Percentiles rank a stretch among this genome's conserved stretches.
Conservation (phyloP, 2,797 vertebrate species). For the Pogonophryne albipinna region DNA sequence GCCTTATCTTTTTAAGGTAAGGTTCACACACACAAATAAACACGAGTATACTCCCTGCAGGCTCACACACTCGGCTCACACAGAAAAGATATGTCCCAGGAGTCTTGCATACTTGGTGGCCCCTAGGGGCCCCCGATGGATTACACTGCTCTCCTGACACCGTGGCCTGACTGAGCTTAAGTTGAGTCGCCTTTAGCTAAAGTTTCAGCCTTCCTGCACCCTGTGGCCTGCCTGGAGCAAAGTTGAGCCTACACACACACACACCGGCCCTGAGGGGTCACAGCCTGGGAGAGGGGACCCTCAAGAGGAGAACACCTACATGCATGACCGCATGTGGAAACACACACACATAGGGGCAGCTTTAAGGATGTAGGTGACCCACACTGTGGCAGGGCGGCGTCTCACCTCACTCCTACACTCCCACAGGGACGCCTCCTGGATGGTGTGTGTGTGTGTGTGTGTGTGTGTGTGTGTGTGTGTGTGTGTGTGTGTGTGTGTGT, state of each 20-base stretch:
- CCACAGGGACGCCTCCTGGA: conserved; percentile 57
- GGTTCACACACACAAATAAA: conserved; percentile 14
- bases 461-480: conserved; percentile 24
- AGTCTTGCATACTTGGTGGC: conserved; percentile 62
- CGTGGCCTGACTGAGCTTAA: conserved; percentile 62
- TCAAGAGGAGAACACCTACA: conserved; percentile 39
- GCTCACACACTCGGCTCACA: conserved; percentile 11
- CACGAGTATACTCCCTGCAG: neutral
- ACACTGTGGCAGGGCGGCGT: conserved; percentile 63
- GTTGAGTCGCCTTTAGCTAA: conserved; percentile 70
- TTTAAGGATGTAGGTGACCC: conserved; percentile 64
- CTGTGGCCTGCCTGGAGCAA: conserved; percentile 64
- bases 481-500: conserved; percentile 22
- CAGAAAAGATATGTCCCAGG: conserved; percentile 38
- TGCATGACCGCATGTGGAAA: conserved; percentile 60
- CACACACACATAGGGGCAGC: conserved; percentile 28
- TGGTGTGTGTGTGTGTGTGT: conserved; percentile 5
- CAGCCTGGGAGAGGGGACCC: conserved; percentile 49
- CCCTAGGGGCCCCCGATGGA: conserved; percentile 70
- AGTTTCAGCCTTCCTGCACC: conserved; percentile 75
- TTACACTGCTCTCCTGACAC: conserved; percentile 73
- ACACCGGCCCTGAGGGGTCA: conserved; percentile 51
- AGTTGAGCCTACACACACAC: conserved; percentile 55
- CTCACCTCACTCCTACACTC: conserved; percentile 73
- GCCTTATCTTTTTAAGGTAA: conserved; percentile 1